These are phyloP conservation scores for Silurus lanzhouensis DNA, from an alignment of 2,797 vertebrate species.

Conservation along the genomic window DNA sequence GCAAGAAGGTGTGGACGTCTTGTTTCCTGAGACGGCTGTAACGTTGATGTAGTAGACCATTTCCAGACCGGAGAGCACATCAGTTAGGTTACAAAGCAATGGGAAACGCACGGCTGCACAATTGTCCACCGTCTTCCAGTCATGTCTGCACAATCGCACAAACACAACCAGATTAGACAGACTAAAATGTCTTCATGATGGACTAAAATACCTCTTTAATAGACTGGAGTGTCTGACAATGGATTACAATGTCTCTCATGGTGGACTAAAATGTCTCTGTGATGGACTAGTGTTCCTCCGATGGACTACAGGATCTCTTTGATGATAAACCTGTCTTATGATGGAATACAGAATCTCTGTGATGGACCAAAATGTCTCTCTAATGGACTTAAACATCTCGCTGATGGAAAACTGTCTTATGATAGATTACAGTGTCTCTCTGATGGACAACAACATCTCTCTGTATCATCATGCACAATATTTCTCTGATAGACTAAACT, in stretches of 20 bases:
- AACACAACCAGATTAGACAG: neutral
- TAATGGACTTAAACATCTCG: too few species aligned
- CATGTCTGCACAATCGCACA: neutral
- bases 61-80: slow-evolving; percentile 1
- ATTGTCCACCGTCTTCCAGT: neutral
- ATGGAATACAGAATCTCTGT: neutral
- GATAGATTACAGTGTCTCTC: too few species aligned
- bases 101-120: slow-evolving; percentile 30
- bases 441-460: neutral
- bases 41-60: slow-evolving; percentile 34
- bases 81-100: slow-evolving; percentile 40
- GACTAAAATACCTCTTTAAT: neutral
- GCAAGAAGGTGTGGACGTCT: fast-evolving
- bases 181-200: neutral
- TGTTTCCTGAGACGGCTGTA: neutral
- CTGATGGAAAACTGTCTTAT: too few species aligned
- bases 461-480: neutral
- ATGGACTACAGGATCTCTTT: neutral
- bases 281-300: neutral
- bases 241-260: neutral
- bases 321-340: too few species aligned
- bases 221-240: neutral
- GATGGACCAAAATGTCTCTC: neutral
- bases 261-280: neutral
- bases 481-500: neutral